Evolutionary conservation across 2,113 vertebrate genomes (phyloP), one percentile per base, ranked within the genome.

Genomic region (Prunella himalayana): DNA sequence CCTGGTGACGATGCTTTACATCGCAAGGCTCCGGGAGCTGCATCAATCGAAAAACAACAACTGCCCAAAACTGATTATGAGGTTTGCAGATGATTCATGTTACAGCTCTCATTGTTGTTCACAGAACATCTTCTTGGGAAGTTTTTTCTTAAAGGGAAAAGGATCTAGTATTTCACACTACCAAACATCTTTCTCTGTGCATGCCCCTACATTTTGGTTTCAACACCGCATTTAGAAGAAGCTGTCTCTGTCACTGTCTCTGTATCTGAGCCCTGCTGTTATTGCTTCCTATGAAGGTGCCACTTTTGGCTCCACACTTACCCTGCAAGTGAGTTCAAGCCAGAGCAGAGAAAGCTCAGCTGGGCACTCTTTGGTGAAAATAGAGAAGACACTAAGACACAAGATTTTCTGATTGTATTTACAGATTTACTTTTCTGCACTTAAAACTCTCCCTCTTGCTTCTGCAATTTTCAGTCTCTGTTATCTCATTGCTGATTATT

Each of bases 41-140:
- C 93, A 97, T 4, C 5, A 76, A 3, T 77, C 88, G 1, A 3
- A 2, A 8, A 68, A 23, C 6, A 41, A 81, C 63, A 27, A 1
- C 19, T 98, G 98, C 57, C 97, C 97, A 5, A 93, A 90, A 76
- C 0, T 12, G 12, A 19, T 98, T 7, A 97, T 98, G 94, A 97
- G 96, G 98, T 98, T 56, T 61, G 87, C 82, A 82, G 41, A 82
- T 45, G 23, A 77, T 73, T 83, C 60, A 27, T 84, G 33, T 94
- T 78, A 61, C 69, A 60, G 50, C 28, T 92, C 42, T 85, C 35
- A 3, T 9, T 68, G 15, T 33, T 85, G 41, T 28, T 91, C 45
- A 39, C 16, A 68, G 53, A 73, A 72, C 1, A 2, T 87, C 57
- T 49, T 44, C 44, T n/a, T 5, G 4, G 42, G 60, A 65, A 76